Evolutionary conservation across 2,888 invertebrate species (phyloP), one percentile per base, ranked within the genome.

Genomic region (Sipha maydis): DNA sequence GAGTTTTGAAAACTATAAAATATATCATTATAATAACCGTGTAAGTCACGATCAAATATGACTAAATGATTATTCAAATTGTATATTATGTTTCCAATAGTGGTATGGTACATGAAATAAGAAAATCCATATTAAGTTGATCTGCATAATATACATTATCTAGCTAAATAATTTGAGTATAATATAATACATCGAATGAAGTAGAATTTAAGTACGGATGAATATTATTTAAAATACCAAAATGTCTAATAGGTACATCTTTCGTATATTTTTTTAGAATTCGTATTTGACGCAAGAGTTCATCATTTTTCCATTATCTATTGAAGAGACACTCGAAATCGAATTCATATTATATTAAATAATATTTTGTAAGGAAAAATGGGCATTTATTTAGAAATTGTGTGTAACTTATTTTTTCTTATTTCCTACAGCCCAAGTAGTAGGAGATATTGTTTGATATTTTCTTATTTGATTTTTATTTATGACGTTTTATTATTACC

Each of bases 291-390:
- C 61, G 41, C 19, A 28, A 71, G 34, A 85, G 48, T 85, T 78
- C 85, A 79, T 85, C 78, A 78, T 85, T 85, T 85, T 85, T 79
- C 78, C 85, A 85, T 85, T 79, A 71, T 28, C 78, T 34, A 21
- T 38, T 54, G 11, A 54, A 77, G 25, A 67, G 48, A 85, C 85
- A 85, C 85, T 85, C 34, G 54, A 78, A 85, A 84, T 84, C 76
- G 41, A 84, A 85, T 78, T 77, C 71, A 38, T 85, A 78, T 71
- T n/a, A 78, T 71, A 85, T 78, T 78, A 85, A 85, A 78, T 78
- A 85, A 67, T 77, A 69, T 78, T 77, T 41, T 67, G 28, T 67
- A 69, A 31, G 48, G 77, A 85, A 78, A 78, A 78, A 34, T 48
- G 67, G 69, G 54, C 54, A 69, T 77, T 78, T 85, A 78, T 85